phyloP scores from a whole-genome alignment of 2,113 vertebrate species.

The Oryzias melastigma region DNA sequence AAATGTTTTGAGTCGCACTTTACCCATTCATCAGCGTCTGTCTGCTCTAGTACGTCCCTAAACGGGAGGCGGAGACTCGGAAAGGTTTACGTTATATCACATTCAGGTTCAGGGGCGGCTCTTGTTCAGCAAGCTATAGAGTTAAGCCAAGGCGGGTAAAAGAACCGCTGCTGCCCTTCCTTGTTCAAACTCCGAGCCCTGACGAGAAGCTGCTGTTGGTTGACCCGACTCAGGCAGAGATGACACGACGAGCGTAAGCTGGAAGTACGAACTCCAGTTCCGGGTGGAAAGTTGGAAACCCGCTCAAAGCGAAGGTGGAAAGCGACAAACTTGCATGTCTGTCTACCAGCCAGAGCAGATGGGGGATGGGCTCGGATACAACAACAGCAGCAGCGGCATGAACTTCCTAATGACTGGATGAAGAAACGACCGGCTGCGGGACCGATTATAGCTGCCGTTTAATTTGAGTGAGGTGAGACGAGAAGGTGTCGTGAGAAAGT shows the following conservation, averaged over 20 bases:
- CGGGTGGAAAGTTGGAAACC: conserved; percentile 4
- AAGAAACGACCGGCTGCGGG: conserved; percentile 57
- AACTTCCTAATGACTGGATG: conserved; percentile 58
- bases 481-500: not conserved
- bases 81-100: conserved; percentile 33
- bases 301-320: conserved; percentile 36
- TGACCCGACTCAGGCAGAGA: conserved; percentile 13
- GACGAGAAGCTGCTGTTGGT: conserved; percentile 10
- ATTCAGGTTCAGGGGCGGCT: conserved; percentile 63
- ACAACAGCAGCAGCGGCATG: conserved; percentile 53
- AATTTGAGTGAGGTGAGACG: conserved; percentile 41
- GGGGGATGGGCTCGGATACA: conserved; percentile 66
- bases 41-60: not conserved
- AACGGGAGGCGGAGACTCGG: conserved; percentile 39
- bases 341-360: conserved; percentile 45
- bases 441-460: conserved; percentile 35
- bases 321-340: conserved; percentile 39
- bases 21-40: not conserved
- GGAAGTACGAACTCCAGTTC: not conserved
- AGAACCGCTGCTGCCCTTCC: conserved; percentile 44
- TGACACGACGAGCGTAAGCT: conserved; percentile 23
- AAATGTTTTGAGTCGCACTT: not conserved
- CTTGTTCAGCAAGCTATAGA: conserved; percentile 27
- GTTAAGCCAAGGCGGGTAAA: conserved; percentile 64
- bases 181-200: conserved; percentile 29